These are phyloP conservation scores for Chloroceryle inda DNA, from an alignment of 2,797 vertebrate species.

Conservation along the genomic window DNA sequence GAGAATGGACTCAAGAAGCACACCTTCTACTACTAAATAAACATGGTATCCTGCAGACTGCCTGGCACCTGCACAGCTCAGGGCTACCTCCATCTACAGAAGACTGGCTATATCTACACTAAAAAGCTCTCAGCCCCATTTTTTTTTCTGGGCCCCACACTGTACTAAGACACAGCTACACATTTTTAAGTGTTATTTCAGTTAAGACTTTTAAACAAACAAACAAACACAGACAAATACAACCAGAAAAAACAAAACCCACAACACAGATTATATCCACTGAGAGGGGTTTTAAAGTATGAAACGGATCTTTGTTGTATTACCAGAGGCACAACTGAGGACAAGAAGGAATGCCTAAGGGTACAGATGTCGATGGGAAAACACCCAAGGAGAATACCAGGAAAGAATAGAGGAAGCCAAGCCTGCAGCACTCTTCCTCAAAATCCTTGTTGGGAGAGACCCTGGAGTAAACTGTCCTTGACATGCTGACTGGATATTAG, in stretches of 20 bases:
- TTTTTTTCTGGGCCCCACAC: background rate
- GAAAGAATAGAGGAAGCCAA: background rate
- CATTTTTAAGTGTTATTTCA: background rate
- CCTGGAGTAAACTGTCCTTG: background rate
- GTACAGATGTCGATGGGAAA: background rate
- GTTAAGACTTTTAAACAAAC: background rate
- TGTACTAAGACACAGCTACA: background rate
- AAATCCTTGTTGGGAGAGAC: background rate
- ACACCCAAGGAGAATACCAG: background rate
- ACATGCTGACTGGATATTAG: background rate
- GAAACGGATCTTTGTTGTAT: background rate
- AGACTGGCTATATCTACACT: background rate
- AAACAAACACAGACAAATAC: rapidly evolving
- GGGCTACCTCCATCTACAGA: background rate
- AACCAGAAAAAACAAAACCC: background rate
- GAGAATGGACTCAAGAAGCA: background rate
- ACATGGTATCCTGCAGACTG: background rate
- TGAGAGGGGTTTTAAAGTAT: background rate
- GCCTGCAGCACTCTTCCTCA: background rate
- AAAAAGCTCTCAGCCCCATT: background rate
- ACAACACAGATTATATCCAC: background rate
- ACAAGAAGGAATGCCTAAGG: background rate
- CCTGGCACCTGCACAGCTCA: background rate
- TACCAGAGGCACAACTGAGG: background rate
- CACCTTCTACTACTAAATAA: background rate